These are phyloP conservation scores for Orientallactaga sibirica DNA, from an alignment of 2,797 vertebrate genomes.

Conservation along the genomic window DNA sequence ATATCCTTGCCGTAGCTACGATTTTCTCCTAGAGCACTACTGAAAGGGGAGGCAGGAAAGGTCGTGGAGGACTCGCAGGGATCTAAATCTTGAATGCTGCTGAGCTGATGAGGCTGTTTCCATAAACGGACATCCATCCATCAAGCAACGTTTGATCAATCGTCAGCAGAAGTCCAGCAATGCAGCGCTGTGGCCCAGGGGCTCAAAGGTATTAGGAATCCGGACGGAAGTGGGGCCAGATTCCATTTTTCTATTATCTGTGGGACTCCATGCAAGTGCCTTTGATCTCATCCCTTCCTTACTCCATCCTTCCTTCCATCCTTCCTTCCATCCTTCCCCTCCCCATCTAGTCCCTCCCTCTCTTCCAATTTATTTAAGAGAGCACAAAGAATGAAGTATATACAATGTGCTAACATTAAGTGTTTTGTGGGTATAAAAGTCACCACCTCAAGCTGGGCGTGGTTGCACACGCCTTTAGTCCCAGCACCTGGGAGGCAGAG, in stretches of 20 bases:
- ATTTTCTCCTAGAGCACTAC: background rate
- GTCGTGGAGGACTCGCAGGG: slow-evolving; percentile 55
- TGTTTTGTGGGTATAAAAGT: background rate
- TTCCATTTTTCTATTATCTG: background rate
- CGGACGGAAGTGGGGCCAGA: background rate
- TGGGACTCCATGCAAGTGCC: background rate
- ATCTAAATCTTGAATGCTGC: slow-evolving; percentile 66
- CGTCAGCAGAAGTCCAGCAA: background rate
- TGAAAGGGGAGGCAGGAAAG: slow-evolving; percentile 52
- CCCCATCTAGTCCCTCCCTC: background rate
- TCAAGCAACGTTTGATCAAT: background rate
- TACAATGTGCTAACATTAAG: background rate
- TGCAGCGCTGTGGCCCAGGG: fast-evolving
- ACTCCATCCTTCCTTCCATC: background rate
- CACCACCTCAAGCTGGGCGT: no score
- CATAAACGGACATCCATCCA: slow-evolving; percentile 70
- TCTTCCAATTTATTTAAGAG: background rate
- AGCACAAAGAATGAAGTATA: background rate
- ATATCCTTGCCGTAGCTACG: background rate
- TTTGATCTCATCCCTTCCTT: background rate
- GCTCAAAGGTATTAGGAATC: background rate
- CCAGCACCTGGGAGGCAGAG: no score
- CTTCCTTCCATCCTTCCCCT: background rate
- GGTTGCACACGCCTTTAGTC: no score
- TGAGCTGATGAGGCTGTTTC: slow-evolving; percentile 59